Evolutionary conservation across 2,888 invertebrate species (phyloP).

Genomic region (Clivina fossor): DNA sequence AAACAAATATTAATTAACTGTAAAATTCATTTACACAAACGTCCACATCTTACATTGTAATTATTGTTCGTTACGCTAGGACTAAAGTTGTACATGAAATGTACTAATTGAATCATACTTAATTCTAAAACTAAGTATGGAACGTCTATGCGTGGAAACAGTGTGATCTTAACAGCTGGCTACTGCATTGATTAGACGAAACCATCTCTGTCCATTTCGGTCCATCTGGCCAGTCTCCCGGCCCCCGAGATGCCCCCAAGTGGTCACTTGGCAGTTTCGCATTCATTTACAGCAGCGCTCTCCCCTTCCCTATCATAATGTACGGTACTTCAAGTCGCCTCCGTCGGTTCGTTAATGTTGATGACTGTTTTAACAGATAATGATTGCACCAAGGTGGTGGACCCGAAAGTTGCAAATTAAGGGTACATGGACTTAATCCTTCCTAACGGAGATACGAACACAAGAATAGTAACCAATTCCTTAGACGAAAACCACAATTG

Average conservation of each 20-base stretch:
- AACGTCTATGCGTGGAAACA: background rate
- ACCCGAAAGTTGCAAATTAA: slow-evolving; percentile 29
- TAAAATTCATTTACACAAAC: no score
- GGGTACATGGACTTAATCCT: slow-evolving; percentile 14
- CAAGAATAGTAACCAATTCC: no score
- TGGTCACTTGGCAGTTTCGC: background rate
- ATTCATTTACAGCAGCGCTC: background rate
- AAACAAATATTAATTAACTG: no score
- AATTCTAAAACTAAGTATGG: no score
- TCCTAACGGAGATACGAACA: no score
- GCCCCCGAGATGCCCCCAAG: background rate
- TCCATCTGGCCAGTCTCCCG: slow-evolving; percentile 1
- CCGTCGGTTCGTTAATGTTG: slow-evolving; percentile 24
- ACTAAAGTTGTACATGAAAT: no score
- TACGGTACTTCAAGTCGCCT: background rate
- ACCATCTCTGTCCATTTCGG: background rate
- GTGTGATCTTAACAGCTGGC: slow-evolving; percentile 31
- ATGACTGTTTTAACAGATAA: slow-evolving; percentile 34
- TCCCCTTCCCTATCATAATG: background rate
- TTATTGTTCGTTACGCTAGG: no score
- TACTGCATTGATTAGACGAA: slow-evolving; percentile 17
- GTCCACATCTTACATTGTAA: no score
- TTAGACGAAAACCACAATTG: no score
- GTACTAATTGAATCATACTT: no score
- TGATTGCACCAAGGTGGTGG: slow-evolving; percentile 24